A percentile compares a stretch with the other conserved stretches of the same genome.
phyloP scores from a whole-genome alignment of 2,797 vertebrate species.

The Myotis pilosus region DNA sequence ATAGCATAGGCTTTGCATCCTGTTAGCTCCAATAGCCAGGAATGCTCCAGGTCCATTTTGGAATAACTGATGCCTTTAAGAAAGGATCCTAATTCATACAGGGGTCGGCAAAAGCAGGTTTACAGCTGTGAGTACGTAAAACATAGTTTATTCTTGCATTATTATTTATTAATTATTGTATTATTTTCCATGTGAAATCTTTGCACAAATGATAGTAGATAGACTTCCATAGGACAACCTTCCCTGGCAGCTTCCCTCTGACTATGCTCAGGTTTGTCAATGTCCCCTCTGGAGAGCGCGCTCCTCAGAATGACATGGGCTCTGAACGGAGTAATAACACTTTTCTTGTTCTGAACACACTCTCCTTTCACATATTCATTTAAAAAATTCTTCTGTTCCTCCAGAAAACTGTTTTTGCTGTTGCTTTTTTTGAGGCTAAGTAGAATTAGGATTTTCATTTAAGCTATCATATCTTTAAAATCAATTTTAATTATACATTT shows the following conservation, averaged over 20 bases:
- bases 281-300: neutral
- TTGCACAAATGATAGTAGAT: neutral
- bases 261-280: neutral
- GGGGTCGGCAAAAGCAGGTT: neutral
- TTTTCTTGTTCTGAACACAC: neutral
- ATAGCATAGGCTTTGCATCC: neutral
- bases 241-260: neutral
- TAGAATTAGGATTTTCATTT: slow-evolving; percentile 21
- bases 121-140: neutral
- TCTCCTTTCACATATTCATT: neutral
- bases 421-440: neutral
- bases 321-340: neutral
- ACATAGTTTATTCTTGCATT: neutral
- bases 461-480: neutral
- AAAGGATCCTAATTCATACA: neutral
- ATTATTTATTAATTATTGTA: neutral
- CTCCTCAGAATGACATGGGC: neutral
- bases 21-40: neutral
- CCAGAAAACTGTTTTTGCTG: neutral
- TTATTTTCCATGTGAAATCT: neutral
- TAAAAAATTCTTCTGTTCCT: neutral
- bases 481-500: neutral
- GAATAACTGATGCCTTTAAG: neutral
- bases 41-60: neutral
- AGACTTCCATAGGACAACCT: neutral